Conservation (phyloP, 2,113 vertebrate genomes). For the Platichthys flesus region DNA sequence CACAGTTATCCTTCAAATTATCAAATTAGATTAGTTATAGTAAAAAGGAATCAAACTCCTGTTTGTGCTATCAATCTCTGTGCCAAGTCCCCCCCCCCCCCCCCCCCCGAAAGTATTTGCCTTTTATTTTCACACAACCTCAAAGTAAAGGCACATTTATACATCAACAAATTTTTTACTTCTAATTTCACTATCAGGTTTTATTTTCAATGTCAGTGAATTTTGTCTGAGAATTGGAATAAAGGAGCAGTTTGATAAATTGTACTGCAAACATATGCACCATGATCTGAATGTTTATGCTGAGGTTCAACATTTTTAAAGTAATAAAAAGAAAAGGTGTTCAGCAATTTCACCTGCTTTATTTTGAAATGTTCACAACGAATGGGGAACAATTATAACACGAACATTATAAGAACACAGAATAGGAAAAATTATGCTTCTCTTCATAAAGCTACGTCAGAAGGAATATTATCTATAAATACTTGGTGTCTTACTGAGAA, state of each 20-base stretch:
- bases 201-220: neutral
- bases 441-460: neutral
- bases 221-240: slow-evolving; percentile 8
- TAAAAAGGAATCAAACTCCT: neutral
- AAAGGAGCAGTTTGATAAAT: slow-evolving; percentile 14
- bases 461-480: neutral
- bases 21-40: neutral
- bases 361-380: slow-evolving; percentile 27
- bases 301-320: slow-evolving; percentile 55
- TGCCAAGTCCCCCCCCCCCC: neutral
- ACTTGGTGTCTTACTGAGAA: neutral
- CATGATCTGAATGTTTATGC: slow-evolving; percentile 34
- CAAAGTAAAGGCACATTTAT: neutral
- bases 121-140: slow-evolving; percentile 10
- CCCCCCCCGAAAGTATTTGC: neutral
- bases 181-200: no score
- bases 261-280: slow-evolving; percentile 42
- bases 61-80: neutral
- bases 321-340: slow-evolving; percentile 29
- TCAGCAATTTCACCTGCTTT: slow-evolving; percentile 43
- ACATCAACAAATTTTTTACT: neutral
- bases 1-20: neutral
- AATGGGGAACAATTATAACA: neutral
- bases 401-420: slow-evolving; percentile 19
- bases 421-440: neutral